Conservation (phyloP, 2,797 vertebrate genomes). For the Todus mexicanus region DNA sequence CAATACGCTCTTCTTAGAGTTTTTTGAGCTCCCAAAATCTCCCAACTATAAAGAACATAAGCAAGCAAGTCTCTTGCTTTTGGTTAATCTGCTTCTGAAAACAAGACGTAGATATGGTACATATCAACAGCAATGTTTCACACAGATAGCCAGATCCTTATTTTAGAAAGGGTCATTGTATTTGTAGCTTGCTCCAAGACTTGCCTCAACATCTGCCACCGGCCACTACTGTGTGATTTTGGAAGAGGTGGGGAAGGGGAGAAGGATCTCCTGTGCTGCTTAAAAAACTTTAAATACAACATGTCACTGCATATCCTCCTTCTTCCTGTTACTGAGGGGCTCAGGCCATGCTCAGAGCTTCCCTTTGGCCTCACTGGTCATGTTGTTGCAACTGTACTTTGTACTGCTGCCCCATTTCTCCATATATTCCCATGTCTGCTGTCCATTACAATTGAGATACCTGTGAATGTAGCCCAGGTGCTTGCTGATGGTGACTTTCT, state of each 20-base stretch:
- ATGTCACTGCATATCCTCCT: background rate
- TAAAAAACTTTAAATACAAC: background rate
- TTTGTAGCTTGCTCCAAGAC: background rate
- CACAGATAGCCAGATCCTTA: background rate
- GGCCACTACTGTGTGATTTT: background rate
- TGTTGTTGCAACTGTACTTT: background rate
- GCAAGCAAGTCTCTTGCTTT: background rate
- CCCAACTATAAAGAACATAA: background rate
- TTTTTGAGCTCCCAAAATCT: background rate
- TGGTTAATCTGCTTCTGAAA: background rate
- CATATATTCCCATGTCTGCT: background rate
- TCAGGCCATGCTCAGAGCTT: background rate
- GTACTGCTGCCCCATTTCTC: background rate
- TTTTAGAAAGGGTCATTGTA: background rate
- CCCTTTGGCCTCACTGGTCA: background rate
- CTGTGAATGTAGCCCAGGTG: background rate
- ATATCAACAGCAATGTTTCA: background rate
- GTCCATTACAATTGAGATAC: background rate
- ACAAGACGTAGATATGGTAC: background rate
- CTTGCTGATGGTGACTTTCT: background rate
- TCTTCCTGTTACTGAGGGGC: background rate
- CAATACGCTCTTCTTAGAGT: background rate
- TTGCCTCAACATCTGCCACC: background rate
- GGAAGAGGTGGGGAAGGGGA: background rate
- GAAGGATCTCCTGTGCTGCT: background rate